Evolutionary conservation across 2,797 vertebrate genomes (phyloP).

Genomic region (Lates japonicus): DNA sequence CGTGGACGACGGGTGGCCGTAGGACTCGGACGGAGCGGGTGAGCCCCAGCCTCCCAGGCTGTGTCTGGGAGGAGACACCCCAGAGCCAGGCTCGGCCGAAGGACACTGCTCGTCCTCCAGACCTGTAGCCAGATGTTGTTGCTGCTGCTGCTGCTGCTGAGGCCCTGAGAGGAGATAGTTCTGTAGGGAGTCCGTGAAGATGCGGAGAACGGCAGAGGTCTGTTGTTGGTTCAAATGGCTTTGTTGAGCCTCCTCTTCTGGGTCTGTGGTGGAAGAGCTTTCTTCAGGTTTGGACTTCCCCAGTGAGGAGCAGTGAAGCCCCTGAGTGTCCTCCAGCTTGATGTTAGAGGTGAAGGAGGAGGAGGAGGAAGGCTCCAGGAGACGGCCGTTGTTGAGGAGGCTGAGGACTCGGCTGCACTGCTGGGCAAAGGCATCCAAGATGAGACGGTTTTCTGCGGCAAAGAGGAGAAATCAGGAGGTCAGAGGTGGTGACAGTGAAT

Average conservation of each 20-base stretch:
- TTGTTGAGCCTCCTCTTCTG: conserved; percentile 89
- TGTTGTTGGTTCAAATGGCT: conserved; percentile 94
- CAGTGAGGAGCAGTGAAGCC: conserved; percentile 85
- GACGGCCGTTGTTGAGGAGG: conserved; percentile 96
- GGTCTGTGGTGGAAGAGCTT: conserved; percentile 84
- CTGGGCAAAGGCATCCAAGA: conserved; percentile 98
- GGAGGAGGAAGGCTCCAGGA: conserved; percentile 89
- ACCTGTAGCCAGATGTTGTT: conserved; percentile 75
- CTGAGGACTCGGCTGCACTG: conserved; percentile 98
- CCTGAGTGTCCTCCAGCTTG: conserved; percentile 90
- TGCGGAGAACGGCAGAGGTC: conserved; percentile 94
- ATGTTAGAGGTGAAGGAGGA: conserved; percentile 88
- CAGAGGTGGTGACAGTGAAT: background rate
- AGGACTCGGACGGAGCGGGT: conserved; percentile 95
- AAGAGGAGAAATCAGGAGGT: background rate
- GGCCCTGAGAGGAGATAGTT: conserved; percentile 94
- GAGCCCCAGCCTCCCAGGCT: conserved; percentile 95
- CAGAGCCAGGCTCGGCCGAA: conserved; percentile 82
- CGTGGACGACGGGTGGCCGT: conserved; percentile 97
- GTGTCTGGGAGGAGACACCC: conserved; percentile 90
- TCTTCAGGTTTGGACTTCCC: conserved; percentile 88
- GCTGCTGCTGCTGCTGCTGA: conserved; percentile 69
- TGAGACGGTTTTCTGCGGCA: conserved; percentile 94
- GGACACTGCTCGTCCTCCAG: conserved; percentile 85
- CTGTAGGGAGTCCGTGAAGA: conserved; percentile 98